phyloP scores from a whole-genome alignment of 1,140 invertebrate species.

The Hormaphis cornu region DNA sequence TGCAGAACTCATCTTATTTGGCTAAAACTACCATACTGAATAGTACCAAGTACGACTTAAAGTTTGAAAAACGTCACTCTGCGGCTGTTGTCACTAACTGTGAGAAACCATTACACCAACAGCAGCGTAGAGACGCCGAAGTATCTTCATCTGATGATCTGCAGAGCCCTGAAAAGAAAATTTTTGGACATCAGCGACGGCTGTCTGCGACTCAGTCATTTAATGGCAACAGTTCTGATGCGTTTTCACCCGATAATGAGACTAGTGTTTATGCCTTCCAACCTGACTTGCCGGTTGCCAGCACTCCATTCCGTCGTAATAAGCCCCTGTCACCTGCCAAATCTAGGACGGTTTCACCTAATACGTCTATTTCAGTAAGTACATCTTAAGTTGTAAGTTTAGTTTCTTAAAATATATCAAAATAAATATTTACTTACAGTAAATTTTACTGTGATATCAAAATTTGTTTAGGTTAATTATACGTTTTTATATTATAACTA shows the following conservation, averaged over 20 bases:
- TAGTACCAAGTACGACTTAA: slow-evolving; percentile 13
- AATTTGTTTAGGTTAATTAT: neutral
- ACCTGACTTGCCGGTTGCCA: slow-evolving; percentile 47
- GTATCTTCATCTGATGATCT: neutral
- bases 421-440: neutral
- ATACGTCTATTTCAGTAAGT: slow-evolving; percentile 26
- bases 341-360: slow-evolving; percentile 13
- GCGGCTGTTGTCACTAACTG: no score
- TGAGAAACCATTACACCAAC: neutral
- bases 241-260: slow-evolving; percentile 60
- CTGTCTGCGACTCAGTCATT: slow-evolving; percentile 12
- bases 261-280: slow-evolving; percentile 63
- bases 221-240: slow-evolving; percentile 42
- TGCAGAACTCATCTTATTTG: neutral
- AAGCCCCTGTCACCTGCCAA: slow-evolving; percentile 28
- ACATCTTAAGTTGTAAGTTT: neutral
- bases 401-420: neutral
- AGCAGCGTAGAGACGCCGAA: neutral
- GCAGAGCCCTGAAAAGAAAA: slow-evolving; percentile 34
- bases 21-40: neutral
- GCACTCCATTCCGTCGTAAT: slow-evolving; percentile 49
- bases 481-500: no score
- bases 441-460: neutral
- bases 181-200: slow-evolving; percentile 44
- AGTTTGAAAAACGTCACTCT: slow-evolving; percentile 11